These are phyloP conservation scores for Meles meles DNA, from an alignment of 2,113 vertebrate genomes.

Conservation along the genomic window DNA sequence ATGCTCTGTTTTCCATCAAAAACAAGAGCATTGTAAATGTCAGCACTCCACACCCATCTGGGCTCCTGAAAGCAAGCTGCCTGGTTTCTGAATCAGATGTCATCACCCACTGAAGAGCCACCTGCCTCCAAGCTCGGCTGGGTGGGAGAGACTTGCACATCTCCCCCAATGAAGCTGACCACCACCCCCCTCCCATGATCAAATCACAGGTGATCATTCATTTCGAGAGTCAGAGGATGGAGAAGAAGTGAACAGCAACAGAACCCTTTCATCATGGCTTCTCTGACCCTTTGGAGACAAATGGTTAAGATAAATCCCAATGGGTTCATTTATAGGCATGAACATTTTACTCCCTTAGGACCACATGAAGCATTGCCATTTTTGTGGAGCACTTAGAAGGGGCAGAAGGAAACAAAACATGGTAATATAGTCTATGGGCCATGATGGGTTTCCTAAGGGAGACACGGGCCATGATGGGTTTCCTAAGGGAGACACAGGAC, in stretches of 20 bases:
- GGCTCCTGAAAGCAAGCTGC: conserved; percentile 50
- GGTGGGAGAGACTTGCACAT: background rate
- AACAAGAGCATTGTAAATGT: conserved; percentile 61
- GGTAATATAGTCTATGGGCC: background rate
- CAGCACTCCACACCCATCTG: conserved; percentile 48
- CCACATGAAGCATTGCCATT: rapidly evolving
- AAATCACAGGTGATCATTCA: background rate
- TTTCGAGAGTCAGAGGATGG: background rate
- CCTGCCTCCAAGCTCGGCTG: background rate
- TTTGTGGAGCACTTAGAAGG: background rate
- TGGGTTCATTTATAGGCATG: background rate
- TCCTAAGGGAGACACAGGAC: background rate
- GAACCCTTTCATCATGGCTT: rapidly evolving
- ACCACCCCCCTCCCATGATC: background rate
- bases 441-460: background rate
- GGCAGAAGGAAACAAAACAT: background rate
- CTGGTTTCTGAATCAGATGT: conserved; percentile 42
- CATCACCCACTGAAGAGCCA: conserved; percentile 7
- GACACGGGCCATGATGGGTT: rapidly evolving
- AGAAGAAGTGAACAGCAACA: background rate
- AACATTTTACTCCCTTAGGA: background rate
- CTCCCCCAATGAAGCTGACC: background rate
- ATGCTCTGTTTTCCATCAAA: conserved; percentile 47
- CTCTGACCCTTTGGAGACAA: background rate
- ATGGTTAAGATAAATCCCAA: background rate